Percentiles rank a stretch among this genome's conserved stretches.
phyloP scores from a whole-genome alignment of 2,113 vertebrate genomes.

The Polypterus senegalus region DNA sequence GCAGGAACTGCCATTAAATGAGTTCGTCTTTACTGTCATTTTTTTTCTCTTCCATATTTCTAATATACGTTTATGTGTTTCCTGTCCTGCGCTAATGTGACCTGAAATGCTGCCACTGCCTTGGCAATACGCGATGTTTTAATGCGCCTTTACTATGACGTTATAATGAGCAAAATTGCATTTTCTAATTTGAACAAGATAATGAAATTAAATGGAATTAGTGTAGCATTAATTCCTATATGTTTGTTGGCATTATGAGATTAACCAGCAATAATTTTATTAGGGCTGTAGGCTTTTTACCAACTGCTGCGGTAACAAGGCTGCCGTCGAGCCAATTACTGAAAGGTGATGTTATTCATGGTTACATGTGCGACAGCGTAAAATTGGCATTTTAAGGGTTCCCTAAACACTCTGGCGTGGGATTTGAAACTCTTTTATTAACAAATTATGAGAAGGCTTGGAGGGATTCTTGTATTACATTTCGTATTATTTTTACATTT shows the following conservation, averaged over 20 bases:
- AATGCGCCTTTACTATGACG: slow-evolving; percentile 14
- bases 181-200: slow-evolving; percentile 10
- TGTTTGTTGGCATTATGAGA: slow-evolving; percentile 17
- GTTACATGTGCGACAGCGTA: slow-evolving; percentile 25
- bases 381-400: too few relatives aligned
- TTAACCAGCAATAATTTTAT: slow-evolving; percentile 28
- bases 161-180: slow-evolving; percentile 18
- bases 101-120: background rate
- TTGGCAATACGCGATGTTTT: background rate
- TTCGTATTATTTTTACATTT: too few relatives aligned
- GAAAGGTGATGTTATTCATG: slow-evolving; percentile 28
- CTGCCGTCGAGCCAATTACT: slow-evolving; percentile 33
- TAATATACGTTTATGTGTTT: too few relatives aligned
- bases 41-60: too few relatives aligned
- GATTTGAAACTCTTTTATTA: too few relatives aligned
- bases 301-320: slow-evolving; percentile 26
- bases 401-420: too few relatives aligned
- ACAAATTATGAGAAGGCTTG: too few relatives aligned
- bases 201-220: slow-evolving; percentile 22
- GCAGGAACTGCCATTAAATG: too few relatives aligned
- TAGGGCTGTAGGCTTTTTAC: slow-evolving; percentile 27
- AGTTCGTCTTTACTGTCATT: too few relatives aligned
- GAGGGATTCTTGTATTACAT: too few relatives aligned
- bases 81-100: too few relatives aligned
- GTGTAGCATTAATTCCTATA: slow-evolving; percentile 12